phyloP scores from a whole-genome alignment of 37 sponge, comb jelly and placozoan genomes.

The Halisarca cf. caerulea region DNA sequence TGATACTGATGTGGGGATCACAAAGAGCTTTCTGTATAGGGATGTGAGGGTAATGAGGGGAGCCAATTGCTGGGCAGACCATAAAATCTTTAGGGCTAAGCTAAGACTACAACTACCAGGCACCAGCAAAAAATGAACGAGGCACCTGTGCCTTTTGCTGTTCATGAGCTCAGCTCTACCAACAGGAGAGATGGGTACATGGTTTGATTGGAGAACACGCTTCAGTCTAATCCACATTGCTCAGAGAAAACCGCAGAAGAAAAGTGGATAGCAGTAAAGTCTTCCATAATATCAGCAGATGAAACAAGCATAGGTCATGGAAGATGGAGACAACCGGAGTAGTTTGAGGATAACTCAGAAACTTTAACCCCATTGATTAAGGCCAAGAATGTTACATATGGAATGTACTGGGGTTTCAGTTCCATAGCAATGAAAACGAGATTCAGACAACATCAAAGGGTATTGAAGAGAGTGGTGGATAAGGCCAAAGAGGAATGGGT shows the following conservation, averaged over 20 bases:
- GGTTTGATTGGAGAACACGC: no score
- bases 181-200: no score
- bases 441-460: conserved; percentile 10
- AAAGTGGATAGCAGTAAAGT: neutral
- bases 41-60: conserved; percentile 24
- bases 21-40: neutral
- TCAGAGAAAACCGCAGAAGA: neutral
- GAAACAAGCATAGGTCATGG: no score
- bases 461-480: conserved; percentile 15
- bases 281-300: neutral
- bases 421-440: neutral
- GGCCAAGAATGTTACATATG: conserved; percentile 33
- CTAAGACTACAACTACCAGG: neutral
- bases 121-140: neutral
- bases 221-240: conserved; percentile 2
- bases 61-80: no score
- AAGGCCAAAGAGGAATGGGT: conserved; percentile 14
- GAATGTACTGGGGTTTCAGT: neutral
- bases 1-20: neutral
- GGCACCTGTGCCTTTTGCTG: no score
- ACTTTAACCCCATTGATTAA: conserved; percentile 27
- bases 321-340: conserved; percentile 40
- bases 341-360: conserved; percentile 29
- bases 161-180: no score
- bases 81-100: neutral